Conservation (phyloP, 1,140 invertebrate species). For the Matsumurasca onukii region DNA sequence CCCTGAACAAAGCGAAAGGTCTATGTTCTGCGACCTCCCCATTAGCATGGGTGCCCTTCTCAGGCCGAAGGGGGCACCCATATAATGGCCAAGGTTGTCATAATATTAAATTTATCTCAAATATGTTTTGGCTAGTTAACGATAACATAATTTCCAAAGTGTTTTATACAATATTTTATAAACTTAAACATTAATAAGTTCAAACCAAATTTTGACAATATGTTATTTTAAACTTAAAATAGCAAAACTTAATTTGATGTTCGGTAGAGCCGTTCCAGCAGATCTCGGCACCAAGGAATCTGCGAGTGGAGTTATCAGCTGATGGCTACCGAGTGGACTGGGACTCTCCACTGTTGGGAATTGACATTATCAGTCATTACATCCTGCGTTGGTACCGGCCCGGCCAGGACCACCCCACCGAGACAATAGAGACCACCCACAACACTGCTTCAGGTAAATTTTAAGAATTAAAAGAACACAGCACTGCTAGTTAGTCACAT, state of each 20-base stretch:
- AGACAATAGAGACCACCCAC: conserved; percentile 11
- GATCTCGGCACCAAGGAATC: conserved; percentile 63
- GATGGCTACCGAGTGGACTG: conserved; percentile 72
- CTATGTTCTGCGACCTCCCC: no score
- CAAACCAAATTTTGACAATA: neutral
- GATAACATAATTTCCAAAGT: no score
- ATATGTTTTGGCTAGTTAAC: no score
- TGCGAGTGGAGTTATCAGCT: conserved; percentile 57
- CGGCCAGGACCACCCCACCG: conserved; percentile 49
- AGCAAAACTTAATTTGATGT: neutral
- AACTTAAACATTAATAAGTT: conserved; percentile 4
- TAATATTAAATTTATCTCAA: no score
- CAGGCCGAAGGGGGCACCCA: no score
- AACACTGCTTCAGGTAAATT: conserved; percentile 6
- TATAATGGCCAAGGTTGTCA: no score
- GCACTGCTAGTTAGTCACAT: no score
- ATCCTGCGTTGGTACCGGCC: conserved; percentile 62
- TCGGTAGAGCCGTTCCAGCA: conserved; percentile 45
- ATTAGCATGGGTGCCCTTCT: no score
- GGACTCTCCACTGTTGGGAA: conserved; percentile 63
- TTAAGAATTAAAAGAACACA: no score
- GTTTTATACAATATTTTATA: neutral
- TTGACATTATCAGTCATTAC: conserved; percentile 58
- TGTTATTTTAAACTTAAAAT: neutral
- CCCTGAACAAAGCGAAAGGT: no score